Percentiles rank a stretch among this genome's conserved stretches.
Conservation (phyloP, 2,113 vertebrate species). For the Buteo buteo region DNA sequence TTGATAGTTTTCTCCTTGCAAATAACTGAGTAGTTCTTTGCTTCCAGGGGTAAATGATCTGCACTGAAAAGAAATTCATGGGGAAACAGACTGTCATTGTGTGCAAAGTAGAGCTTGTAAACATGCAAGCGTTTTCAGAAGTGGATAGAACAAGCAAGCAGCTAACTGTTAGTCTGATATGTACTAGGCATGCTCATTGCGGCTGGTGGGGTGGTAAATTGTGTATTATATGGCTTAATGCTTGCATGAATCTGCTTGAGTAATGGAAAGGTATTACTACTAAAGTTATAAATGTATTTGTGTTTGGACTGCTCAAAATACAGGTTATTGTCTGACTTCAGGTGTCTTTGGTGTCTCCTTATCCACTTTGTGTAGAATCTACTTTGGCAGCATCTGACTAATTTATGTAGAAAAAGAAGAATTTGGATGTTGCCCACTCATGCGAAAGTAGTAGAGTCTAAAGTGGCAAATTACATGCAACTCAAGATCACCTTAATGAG, state of each 20-base stretch:
- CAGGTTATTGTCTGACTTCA: not conserved
- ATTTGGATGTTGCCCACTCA: not conserved
- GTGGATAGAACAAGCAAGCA: not conserved
- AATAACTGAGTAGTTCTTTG: not conserved
- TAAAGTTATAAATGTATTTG: not conserved
- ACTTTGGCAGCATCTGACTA: not conserved
- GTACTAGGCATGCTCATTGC: not conserved
- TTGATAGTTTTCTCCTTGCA: not conserved
- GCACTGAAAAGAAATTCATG: not conserved
- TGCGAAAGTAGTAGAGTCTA: not conserved
- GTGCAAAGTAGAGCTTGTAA: not conserved
- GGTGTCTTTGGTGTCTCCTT: not conserved
- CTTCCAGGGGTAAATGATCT: not conserved
- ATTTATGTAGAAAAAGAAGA: not conserved
- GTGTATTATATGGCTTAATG: not conserved
- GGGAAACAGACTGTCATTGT: not conserved
- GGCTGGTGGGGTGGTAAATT: not conserved
- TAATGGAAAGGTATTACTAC: not conserved
- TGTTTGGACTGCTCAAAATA: not conserved
- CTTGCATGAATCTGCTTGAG: not conserved
- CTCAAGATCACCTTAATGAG: not conserved
- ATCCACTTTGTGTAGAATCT: not conserved
- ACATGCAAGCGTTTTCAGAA: not conserved
- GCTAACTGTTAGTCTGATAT: not conserved
- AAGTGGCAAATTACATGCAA: not conserved